These are phyloP conservation scores for Propsilocerus akamusi DNA, from an alignment of 1,140 invertebrate species.

Conservation along the genomic window DNA sequence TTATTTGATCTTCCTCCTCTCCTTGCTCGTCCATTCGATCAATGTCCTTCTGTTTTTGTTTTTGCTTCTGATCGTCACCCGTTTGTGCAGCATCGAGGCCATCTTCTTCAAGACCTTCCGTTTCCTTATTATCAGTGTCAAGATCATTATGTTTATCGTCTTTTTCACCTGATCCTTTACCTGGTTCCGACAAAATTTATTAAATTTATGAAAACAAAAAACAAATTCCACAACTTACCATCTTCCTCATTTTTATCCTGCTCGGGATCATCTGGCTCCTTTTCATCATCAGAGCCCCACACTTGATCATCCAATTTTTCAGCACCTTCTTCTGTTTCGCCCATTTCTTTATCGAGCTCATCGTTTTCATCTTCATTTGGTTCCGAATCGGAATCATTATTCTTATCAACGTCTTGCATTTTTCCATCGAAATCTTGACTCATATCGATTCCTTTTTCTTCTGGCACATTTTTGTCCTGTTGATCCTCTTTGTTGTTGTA, in stretches of 20 bases:
- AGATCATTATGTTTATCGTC: constrained; percentile 44
- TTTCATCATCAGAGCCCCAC: constrained; percentile 73
- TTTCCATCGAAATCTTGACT: constrained; percentile 40
- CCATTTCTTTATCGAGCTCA: constrained; percentile 86
- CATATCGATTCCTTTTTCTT: constrained; percentile 58
- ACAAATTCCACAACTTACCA: constrained; percentile 8
- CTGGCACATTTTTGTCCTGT: constrained; percentile 62
- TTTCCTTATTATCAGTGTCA: constrained; percentile 30
- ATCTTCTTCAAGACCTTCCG: constrained; percentile 28
- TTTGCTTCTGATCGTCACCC: constrained; percentile 19
- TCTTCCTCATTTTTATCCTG: constrained; percentile 41
- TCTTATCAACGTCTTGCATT: constrained; percentile 55
- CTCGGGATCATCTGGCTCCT: constrained; percentile 36
- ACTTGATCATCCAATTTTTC: constrained; percentile 71
- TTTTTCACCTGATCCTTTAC: constrained; percentile 49
- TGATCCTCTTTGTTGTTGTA: constrained; percentile 35
- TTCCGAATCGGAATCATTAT: constrained; percentile 38
- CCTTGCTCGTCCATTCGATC: constrained; percentile 64
- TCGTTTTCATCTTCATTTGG: constrained; percentile 48
- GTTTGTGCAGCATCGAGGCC: constrained; percentile 21
- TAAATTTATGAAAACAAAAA: neutral
- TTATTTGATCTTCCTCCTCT: constrained; percentile 62
- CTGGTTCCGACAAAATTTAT: neutral
- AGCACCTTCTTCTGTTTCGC: constrained; percentile 66
- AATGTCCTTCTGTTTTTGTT: constrained; percentile 44